Conservation (phyloP, 2,797 vertebrate species). For the Melanotaenia pygmaea region DNA sequence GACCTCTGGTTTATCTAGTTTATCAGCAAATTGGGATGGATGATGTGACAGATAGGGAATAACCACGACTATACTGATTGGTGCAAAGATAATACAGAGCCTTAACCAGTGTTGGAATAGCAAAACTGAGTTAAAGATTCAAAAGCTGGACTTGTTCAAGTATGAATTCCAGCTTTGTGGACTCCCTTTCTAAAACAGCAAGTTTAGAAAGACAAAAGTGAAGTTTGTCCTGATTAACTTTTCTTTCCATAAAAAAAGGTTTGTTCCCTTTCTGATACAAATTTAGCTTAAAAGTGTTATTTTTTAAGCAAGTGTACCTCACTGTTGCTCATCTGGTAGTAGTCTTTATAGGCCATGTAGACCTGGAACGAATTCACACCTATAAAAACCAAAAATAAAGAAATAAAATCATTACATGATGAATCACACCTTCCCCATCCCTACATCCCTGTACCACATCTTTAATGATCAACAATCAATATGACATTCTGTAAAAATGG, state of each 20-base stretch:
- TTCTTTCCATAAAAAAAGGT: background rate
- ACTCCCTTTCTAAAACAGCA: background rate
- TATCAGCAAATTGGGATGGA: background rate
- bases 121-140: background rate
- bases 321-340: conserved; percentile 97
- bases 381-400: conserved; percentile 56
- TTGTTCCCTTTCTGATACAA: background rate
- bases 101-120: background rate
- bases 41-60: background rate
- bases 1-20: background rate
- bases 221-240: background rate
- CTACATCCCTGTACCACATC: background rate
- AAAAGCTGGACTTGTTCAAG: background rate
- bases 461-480: background rate
- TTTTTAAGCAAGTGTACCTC: conserved; percentile 83
- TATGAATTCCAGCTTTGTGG: background rate
- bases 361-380: conserved; percentile 98
- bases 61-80: background rate
- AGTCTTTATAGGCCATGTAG: conserved; percentile 98
- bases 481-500: background rate
- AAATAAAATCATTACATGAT: background rate
- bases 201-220: background rate
- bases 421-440: background rate
- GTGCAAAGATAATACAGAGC: conserved; percentile 4
- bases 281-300: background rate